Evolutionary conservation across 2,113 vertebrate genomes (phyloP), one percentile per base, ranked within the genome.

Genomic region (Syrrhaptes paradoxus): DNA sequence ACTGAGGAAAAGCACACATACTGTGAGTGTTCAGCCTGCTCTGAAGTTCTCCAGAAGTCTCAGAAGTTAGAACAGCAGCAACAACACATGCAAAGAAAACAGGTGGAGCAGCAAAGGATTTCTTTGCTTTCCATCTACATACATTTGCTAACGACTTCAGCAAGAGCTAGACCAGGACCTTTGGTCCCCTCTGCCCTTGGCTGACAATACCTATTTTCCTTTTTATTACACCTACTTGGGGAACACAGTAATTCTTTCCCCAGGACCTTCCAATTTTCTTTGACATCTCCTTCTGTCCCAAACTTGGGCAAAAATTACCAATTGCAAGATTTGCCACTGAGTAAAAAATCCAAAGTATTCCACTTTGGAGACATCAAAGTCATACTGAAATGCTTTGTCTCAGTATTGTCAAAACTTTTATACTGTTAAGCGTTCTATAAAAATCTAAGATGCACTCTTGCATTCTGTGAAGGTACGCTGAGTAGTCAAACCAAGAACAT

Each of bases 381-480:
- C 61, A 45, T 19, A 72, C 19, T 74, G 52, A 84, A 93, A 75
- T 65, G 28, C 83, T 96, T 92, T 90, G 73, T 86, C 49, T 95
- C 65, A 25, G 36, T 78, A 49, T 55, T 88, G 85, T 94, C 87
- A 95, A 90, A 96, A 90, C 38, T 75, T 94, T 94, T 90, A 89
- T 15, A 63, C 18, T 7, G 13, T 88, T 92, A 84, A 86, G 52
- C 26, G 14, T 85, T 77, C 41, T 20, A 13, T 68, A 80, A 34
- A 59, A 91, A 66, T 85, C 87, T 91, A 52, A 87, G 68, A 77
- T 74, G 65, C 65, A n/a, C 43, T 55, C 2, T 9, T 85, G 89
- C 89, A 57, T 92, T 90, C 65, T 52, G 52, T 81, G 84, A 81
- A 55, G 58, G n/a, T 80, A 45, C 70, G 82, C 78, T 68, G 58